Percentiles rank a stretch among this genome's conserved stretches.
These are phyloP conservation scores for Cossypha niveicapilla DNA, from an alignment of 2,797 vertebrate species.

Conservation along the genomic window DNA sequence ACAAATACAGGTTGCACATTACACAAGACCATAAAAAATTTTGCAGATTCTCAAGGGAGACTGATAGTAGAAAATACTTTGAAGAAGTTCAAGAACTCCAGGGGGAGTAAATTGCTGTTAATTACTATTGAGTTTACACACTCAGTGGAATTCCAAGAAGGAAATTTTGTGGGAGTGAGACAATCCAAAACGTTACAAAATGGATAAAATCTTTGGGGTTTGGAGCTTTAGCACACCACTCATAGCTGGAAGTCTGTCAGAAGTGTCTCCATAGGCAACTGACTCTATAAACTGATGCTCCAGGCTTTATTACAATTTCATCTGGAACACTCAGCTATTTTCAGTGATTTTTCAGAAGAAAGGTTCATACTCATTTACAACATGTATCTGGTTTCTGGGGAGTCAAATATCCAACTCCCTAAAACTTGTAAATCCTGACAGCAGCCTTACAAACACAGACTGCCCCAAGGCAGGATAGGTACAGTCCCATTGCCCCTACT, in stretches of 20 bases:
- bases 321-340: neutral
- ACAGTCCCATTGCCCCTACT: neutral
- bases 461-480: neutral
- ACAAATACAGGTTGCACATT: neutral
- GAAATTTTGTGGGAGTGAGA: neutral
- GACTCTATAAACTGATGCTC: neutral
- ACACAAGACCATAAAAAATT: neutral
- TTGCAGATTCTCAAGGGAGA: neutral
- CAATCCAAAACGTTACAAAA: neutral
- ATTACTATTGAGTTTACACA: neutral
- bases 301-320: neutral
- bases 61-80: neutral
- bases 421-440: neutral
- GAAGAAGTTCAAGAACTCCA: neutral
- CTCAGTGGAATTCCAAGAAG: neutral
- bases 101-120: neutral
- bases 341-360: neutral
- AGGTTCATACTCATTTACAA: neutral
- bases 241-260: neutral
- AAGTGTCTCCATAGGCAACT: neutral
- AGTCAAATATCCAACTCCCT: neutral
- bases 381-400: neutral
- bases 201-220: neutral
- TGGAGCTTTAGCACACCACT: neutral
- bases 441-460: neutral